Evolutionary conservation across 2,888 invertebrate genomes (phyloP), one percentile per base, ranked within the genome.

Genomic region (Nymphalis polychloros): DNA sequence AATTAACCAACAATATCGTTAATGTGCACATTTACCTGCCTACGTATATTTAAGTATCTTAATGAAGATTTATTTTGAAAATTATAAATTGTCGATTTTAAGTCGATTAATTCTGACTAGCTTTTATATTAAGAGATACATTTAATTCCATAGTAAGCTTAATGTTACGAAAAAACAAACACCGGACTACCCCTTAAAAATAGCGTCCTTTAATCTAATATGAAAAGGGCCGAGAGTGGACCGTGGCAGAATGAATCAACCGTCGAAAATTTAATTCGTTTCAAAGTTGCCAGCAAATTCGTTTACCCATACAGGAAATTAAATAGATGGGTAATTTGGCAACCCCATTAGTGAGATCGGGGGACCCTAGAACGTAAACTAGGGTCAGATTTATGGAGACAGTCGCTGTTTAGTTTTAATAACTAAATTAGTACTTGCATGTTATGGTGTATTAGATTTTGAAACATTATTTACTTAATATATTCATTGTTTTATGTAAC

Each of bases 301-400:
- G 88, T 89, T 92, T 92, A 91, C 85, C 85, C 89, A 87, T 90
- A 88, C 87, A 88, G 85, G 85, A 90, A 91, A 92, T 92, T 91
- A 91, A 91, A 92, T 92, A 91, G 90, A 90, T 90, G 88, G 90
- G 89, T 90, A 90, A 90, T 91, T 90, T 89, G 84, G 86, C 88
- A 83, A 85, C 85, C 89, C 91, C 87, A 89, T 91, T 90, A 89
- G 86, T 82, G 82, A 81, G 79, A 81, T 72, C 76, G 74, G 79
- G 78, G 81, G 80, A 81, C 82, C 84, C 84, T 84, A 85, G 86
- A 82, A 83, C 76, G 79, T 78, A 79, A 82, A 81, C 83, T 81
- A 81, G 82, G 82, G 80, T 75, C 84, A 82, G 85, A 90, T 89
- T 89, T 90, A 90, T 89, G 70, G 64, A 57, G 63, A 61, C 69